These are phyloP conservation scores for Nephotettix cincticeps DNA, from an alignment of 1,140 invertebrate genomes.

Conservation along the genomic window DNA sequence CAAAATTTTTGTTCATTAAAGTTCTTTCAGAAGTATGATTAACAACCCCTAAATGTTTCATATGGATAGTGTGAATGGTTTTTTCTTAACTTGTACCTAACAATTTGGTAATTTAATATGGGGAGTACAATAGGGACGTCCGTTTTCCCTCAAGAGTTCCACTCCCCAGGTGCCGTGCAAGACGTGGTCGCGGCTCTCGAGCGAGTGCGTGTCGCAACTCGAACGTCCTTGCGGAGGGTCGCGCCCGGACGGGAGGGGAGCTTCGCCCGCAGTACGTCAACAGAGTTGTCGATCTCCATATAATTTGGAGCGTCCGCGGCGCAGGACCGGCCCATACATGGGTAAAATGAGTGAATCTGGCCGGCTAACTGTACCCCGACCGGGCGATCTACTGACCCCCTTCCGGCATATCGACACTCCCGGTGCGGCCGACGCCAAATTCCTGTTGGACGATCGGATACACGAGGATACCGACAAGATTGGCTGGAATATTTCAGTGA, in stretches of 20 bases:
- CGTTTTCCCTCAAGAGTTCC: too few relatives aligned
- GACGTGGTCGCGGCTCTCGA: not conserved
- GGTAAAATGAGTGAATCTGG: conserved; percentile 6
- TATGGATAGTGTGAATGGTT: too few relatives aligned
- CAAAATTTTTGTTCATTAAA: too few relatives aligned
- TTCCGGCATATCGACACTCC: not conserved
- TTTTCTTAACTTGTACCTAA: too few relatives aligned
- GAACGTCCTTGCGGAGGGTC: not conserved
- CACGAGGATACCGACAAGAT: too few relatives aligned
- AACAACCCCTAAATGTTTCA: too few relatives aligned
- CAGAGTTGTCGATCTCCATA: conserved; percentile 6
- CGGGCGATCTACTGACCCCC: conserved; percentile 1
- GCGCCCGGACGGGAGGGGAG: not conserved
- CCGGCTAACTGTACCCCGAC: not conserved
- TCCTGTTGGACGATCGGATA: too few relatives aligned
- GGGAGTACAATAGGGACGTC: too few relatives aligned
- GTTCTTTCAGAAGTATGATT: too few relatives aligned
- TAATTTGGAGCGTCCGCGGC: not conserved
- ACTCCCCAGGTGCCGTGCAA: too few relatives aligned
- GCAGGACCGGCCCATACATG: conserved; percentile 1
- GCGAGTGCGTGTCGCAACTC: not conserved
- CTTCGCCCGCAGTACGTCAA: not conserved
- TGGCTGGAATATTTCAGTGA: too few relatives aligned
- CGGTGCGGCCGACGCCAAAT: not conserved
- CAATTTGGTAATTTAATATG: too few relatives aligned